phyloP scores from a whole-genome alignment of 2,888 invertebrate species.

The Tiphia femorata region DNA sequence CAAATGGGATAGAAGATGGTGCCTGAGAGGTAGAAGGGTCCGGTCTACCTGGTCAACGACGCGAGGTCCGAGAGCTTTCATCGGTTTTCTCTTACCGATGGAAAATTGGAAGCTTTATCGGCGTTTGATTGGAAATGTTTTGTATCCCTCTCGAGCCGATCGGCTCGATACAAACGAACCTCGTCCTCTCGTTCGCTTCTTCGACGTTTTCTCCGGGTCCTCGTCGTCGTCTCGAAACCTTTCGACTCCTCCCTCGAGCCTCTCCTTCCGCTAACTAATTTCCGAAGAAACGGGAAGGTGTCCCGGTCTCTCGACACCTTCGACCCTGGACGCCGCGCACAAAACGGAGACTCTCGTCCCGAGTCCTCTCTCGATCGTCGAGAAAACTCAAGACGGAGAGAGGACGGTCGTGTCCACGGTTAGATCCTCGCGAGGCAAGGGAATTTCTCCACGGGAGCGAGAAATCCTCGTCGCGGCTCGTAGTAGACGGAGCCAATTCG shows the following conservation, averaged over 20 bases:
- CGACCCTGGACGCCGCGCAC: too few relatives aligned
- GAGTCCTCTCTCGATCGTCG: too few relatives aligned
- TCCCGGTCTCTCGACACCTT: neutral
- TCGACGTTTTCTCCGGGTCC: neutral
- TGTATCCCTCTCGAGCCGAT: constrained; percentile 11
- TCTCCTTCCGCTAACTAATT: neutral
- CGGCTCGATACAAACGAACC: neutral
- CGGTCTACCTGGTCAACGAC: neutral
- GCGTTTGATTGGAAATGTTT: constrained; percentile 53
- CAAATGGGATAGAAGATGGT: constrained; percentile 5
- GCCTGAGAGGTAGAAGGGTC: neutral
- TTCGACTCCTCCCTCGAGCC: neutral
- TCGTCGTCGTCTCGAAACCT: neutral
- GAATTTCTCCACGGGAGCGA: too few relatives aligned
- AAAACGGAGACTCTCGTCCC: too few relatives aligned
- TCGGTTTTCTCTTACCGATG: constrained; percentile 23
- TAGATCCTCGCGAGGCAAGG: too few relatives aligned
- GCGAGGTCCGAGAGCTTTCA: constrained; percentile 6
- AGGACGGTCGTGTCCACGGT: too few relatives aligned
- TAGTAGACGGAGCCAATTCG: too few relatives aligned
- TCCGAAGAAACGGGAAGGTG: neutral
- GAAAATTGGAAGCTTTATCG: constrained; percentile 57
- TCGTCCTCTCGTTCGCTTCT: neutral
- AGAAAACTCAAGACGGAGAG: too few relatives aligned
- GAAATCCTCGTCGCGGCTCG: too few relatives aligned